Base-by-base conservation (phyloP, 2,113 vertebrate species). In the Phyllopteryx taeniolatus region DNA sequence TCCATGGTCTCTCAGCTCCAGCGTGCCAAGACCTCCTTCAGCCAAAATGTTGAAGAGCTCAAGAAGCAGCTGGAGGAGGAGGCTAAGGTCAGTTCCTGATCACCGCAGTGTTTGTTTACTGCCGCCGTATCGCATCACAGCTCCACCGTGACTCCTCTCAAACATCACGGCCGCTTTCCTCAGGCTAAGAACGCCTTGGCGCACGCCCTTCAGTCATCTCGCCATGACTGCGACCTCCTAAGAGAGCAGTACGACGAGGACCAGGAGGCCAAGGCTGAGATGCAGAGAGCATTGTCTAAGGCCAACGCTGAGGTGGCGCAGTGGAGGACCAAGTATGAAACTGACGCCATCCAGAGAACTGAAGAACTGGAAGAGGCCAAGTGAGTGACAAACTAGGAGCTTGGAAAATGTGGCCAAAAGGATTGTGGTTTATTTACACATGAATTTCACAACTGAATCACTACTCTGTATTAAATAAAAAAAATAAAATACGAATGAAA, bases 341-440 rank as follows among this genome's bases (percentile, higher is more conserved):
- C 95, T 0, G 96, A 98, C 0, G 96, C 95, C 87, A 97, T 98
- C 81, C 95, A 96, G 85, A 95, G 95, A 85, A 98, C 95, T 0
- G 96, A 98, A 88, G 96, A 98, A 79, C 91, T 98, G 77, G 96
- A 98, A 84, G 96, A 98, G 79, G 96, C 96, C 80, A 98, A 98
- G 96, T 98, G 82, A 91, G 95, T 85, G 39, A 39, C 49, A 61
- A 7, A 35, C n/a, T 27, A 9, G 22, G 54, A n/a, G 20, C 54
- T 59, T 59, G 12, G 22, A 3, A 61, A 35, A 35, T 11, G 20
- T 22, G 53, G 35, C 35, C 35, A 39, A 39, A 39, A 39, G 35
- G 35, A 39, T 39, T 39, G 35, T 39, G 35, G 35, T 39, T 1
- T 39, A 39, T 2, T 39, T 22, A n/a, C 9, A 9, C 53, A 22